phyloP scores from a whole-genome alignment of 2,888 invertebrate species.

The Pseudococcus viburni region DNA sequence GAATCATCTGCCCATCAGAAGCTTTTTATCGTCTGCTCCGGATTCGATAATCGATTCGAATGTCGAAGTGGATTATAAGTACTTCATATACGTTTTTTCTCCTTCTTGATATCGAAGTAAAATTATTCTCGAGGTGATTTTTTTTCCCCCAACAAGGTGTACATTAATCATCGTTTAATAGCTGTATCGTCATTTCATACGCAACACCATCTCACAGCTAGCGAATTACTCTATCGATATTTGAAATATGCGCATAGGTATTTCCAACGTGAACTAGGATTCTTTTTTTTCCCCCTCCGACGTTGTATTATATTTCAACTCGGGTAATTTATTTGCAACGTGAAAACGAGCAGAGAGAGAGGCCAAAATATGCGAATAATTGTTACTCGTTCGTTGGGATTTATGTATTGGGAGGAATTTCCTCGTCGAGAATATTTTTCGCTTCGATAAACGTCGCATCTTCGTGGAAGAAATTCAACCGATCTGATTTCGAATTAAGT shows the following conservation, averaged over 20 bases:
- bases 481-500: neutral
- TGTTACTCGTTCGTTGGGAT: too few species aligned
- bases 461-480: too few species aligned
- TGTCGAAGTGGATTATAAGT: neutral
- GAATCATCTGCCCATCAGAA: slow-evolving; percentile 42
- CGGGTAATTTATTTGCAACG: too few species aligned
- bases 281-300: too few species aligned
- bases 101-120: neutral
- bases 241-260: neutral
- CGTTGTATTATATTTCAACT: too few species aligned
- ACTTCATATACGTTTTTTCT: neutral
- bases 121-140: slow-evolving; percentile 15
- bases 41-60: neutral
- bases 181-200: neutral
- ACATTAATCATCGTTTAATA: slow-evolving; percentile 46
- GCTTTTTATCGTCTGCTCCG: neutral
- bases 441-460: too few species aligned
- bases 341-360: too few species aligned
- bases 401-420: too few species aligned
- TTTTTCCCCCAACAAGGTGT: neutral
- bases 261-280: neutral
- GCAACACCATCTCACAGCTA: neutral
- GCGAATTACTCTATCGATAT: neutral
- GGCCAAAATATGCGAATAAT: too few species aligned
- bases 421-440: too few species aligned